Conservation (phyloP, 2,888 invertebrate species). For the Conistra vaccinii region DNA sequence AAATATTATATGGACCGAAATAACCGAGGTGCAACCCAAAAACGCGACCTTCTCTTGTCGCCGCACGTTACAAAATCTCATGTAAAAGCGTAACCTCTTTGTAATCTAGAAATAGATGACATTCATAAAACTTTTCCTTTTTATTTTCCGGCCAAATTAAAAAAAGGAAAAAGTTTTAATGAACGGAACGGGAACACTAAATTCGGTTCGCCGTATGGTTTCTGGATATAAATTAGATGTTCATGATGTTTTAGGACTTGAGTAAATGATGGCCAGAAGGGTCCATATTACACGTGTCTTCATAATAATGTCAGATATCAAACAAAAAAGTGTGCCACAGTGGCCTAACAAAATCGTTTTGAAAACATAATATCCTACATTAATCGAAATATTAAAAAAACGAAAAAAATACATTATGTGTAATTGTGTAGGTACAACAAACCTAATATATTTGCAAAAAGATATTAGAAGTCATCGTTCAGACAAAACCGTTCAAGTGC, state of each 20-base stretch:
- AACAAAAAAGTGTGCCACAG: neutral
- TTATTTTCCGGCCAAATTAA: constrained; percentile 13
- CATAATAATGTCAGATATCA: too few relatives aligned
- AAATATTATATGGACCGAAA: constrained; percentile 42
- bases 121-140: constrained; percentile 26
- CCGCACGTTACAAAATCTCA: constrained; percentile 32
- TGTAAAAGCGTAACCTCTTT: constrained; percentile 34
- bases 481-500: too few relatives aligned
- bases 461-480: too few relatives aligned
- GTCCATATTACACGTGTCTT: neutral
- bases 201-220: constrained; percentile 3
- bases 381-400: neutral
- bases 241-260: neutral
- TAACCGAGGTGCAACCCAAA: constrained; percentile 44
- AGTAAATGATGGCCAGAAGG: too few relatives aligned
- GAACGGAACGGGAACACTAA: neutral
- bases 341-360: neutral
- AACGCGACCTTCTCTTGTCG: constrained; percentile 34
- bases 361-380: too few relatives aligned
- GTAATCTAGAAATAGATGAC: constrained; percentile 37
- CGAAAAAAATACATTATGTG: too few relatives aligned
- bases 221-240: neutral
- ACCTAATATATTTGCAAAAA: too few relatives aligned
- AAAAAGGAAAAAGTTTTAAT: constrained; percentile 7
- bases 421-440: too few relatives aligned